phyloP scores from a whole-genome alignment of 2,113 vertebrate genomes.

The Corythaeola cristata region DNA sequence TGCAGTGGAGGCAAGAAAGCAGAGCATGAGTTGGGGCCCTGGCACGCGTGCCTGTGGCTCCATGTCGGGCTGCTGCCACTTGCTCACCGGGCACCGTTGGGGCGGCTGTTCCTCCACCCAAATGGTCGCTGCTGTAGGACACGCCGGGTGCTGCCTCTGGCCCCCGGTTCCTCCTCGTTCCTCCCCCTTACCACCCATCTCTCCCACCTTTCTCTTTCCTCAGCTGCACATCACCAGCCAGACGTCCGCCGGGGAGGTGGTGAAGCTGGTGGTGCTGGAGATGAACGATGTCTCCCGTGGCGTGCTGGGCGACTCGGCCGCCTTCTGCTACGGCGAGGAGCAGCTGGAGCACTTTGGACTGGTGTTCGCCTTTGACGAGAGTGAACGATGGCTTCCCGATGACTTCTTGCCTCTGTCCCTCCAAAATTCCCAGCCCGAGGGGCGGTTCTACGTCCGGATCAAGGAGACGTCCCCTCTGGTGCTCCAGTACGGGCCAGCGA shows the following conservation, averaged over 20 bases:
- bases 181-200: not conserved
- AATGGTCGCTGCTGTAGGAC: not conserved
- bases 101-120: not conserved
- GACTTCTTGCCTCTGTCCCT: slow-evolving; percentile 85
- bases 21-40: accelerated
- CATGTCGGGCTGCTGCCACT: not conserved
- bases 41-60: accelerated
- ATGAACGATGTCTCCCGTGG: slow-evolving; percentile 79
- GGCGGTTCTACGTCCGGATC: slow-evolving; percentile 84
- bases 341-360: slow-evolving; percentile 88
- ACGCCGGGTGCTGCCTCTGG: accelerated
- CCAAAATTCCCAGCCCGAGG: slow-evolving; percentile 80
- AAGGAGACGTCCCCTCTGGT: slow-evolving; percentile 86
- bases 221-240: slow-evolving; percentile 84
- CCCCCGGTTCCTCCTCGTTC: not conserved
- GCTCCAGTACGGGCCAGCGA: slow-evolving; percentile 82
- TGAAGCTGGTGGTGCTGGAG: slow-evolving; percentile 88
- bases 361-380: slow-evolving; percentile 77
- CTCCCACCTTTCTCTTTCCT: slow-evolving; percentile 5
- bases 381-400: slow-evolving; percentile 87
- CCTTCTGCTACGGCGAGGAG: slow-evolving; percentile 77
- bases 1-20: not conserved
- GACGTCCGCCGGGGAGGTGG: slow-evolving; percentile 83
- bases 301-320: slow-evolving; percentile 60
- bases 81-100: accelerated